phyloP scores from a whole-genome alignment of 2,797 vertebrate genomes.

The Neosilurus hyrtlii region DNA sequence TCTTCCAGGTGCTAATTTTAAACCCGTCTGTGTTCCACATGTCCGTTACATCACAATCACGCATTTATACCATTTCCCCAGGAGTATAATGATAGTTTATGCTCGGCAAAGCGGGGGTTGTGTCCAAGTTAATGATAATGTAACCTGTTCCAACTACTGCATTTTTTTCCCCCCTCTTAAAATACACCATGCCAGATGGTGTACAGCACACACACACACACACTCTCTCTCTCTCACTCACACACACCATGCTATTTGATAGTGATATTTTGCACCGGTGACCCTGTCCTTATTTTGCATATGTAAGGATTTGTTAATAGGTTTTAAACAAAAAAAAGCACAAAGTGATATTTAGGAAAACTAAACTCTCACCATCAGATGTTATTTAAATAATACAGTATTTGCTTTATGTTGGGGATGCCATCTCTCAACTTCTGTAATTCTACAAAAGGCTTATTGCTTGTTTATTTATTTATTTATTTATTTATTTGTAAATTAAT shows the following conservation, averaged over 20 bases:
- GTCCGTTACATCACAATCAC: background rate
- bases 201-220: background rate
- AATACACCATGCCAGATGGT: slow-evolving; percentile 19
- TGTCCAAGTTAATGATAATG: slow-evolving; percentile 16
- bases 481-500: no score
- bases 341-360: background rate
- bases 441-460: no score
- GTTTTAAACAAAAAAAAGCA: background rate
- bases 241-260: background rate
- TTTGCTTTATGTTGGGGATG: background rate
- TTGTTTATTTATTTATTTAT: no score
- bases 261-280: background rate
- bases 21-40: background rate
- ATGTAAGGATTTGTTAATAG: background rate
- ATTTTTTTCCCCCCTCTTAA: background rate
- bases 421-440: background rate
- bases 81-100: background rate
- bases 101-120: background rate
- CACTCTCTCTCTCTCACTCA: background rate
- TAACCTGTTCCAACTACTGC: background rate
- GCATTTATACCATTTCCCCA: background rate
- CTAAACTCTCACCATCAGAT: background rate
- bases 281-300: background rate
- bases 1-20: slow-evolving; percentile 79
- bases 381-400: background rate